These are phyloP conservation scores for Myoxocephalus aenaeus DNA, from an alignment of 2,797 vertebrate genomes.

Conservation along the genomic window DNA sequence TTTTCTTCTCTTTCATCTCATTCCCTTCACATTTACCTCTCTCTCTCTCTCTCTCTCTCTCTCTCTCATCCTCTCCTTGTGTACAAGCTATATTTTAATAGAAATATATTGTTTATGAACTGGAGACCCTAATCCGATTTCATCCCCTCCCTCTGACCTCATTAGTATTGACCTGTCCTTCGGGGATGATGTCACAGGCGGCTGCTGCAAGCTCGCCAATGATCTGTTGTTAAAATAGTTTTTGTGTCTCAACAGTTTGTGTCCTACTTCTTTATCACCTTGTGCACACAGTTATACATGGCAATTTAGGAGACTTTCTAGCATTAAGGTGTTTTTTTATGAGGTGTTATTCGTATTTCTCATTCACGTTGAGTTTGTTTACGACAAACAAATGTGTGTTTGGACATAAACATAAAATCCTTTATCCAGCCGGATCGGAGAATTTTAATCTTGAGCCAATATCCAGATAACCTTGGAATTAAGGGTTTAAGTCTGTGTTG, in stretches of 20 bases:
- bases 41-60: constrained; percentile 13
- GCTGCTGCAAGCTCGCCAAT: constrained; percentile 59
- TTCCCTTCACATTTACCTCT: not conserved
- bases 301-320: not conserved
- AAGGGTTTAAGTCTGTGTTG: too few species aligned
- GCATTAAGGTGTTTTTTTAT: not conserved
- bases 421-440: not conserved
- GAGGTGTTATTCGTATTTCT: constrained; percentile 5
- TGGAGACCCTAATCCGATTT: constrained; percentile 76
- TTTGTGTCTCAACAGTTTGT: constrained; percentile 45
- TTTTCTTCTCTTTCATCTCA: not conserved
- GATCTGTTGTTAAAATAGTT: constrained; percentile 57
- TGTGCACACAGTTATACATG: not conserved
- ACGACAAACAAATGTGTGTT: not conserved
- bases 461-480: not conserved
- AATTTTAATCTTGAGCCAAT: not conserved
- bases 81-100: constrained; percentile 71
- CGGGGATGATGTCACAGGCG: constrained; percentile 75
- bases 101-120: constrained; percentile 85
- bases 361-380: constrained; percentile 4
- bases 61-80: constrained; percentile 28
- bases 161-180: constrained; percentile 85
- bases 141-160: constrained; percentile 72
- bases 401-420: constrained; percentile 4
- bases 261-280: constrained; percentile 14